Conservation (phyloP, 1,140 invertebrate genomes). For the Hylyphantes graminicola region DNA sequence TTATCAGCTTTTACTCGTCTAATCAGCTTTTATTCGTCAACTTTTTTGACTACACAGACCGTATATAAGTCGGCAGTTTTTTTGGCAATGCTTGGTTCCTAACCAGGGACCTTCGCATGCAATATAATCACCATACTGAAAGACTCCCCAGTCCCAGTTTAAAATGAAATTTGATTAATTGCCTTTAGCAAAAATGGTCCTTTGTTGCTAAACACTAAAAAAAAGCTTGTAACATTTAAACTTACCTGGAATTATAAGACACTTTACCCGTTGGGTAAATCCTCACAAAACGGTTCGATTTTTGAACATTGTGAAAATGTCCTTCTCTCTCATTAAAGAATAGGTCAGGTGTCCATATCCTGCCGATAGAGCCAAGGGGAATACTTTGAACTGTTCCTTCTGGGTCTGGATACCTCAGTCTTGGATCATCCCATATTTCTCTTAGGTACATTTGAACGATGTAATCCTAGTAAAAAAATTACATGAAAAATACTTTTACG, state of each 20-base stretch:
- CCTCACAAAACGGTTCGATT: conserved; percentile 36
- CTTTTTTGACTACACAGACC: too few species aligned
- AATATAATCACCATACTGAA: too few species aligned
- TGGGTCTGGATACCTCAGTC: conserved; percentile 48
- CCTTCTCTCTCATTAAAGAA: conserved; percentile 59
- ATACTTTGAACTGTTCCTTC: conserved; percentile 53
- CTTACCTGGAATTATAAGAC: conserved; percentile 35
- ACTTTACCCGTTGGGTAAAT: conserved; percentile 41
- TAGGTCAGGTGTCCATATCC: conserved; percentile 51
- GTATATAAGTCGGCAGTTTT: too few species aligned
- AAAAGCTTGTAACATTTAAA: not conserved
- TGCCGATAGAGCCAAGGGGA: conserved; percentile 17
- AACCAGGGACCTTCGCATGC: too few species aligned
- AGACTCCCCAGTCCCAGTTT: too few species aligned
- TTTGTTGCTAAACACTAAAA: not conserved
- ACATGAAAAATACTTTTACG: not conserved
- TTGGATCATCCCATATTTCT: conserved; percentile 53
- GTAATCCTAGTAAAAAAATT: conserved; percentile 40
- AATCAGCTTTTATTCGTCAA: too few species aligned
- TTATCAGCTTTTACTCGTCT: too few species aligned
- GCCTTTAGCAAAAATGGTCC: not conserved
- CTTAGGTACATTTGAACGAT: conserved; percentile 43
- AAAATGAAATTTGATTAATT: too few species aligned
- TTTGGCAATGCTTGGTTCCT: too few species aligned
- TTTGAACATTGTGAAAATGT: conserved; percentile 46